Evolutionary conservation across 92 coral and sea anemone species (phyloP).

Genomic region (Blastomussa wellsi): DNA sequence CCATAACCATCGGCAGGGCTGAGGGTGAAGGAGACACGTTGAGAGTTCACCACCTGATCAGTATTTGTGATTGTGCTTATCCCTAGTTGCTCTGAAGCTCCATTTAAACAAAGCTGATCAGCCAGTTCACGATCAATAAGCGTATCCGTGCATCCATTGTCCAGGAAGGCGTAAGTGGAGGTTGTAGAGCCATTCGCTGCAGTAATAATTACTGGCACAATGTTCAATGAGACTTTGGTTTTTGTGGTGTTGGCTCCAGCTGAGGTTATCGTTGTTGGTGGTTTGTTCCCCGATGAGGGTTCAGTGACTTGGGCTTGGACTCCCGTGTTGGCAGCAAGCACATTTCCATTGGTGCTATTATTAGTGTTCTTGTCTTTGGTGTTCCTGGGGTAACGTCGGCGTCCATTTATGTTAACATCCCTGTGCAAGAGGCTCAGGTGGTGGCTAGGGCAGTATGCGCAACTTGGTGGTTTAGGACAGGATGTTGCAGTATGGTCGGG

Average conservation of each 20-base stretch:
- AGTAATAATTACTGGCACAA: slow-evolving; percentile 33
- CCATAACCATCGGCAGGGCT: slow-evolving; percentile 23
- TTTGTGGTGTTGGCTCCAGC: slow-evolving; percentile 29
- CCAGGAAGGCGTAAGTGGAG: slow-evolving; percentile 64
- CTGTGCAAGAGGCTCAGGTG: slow-evolving; percentile 60
- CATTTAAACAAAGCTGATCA: slow-evolving; percentile 51
- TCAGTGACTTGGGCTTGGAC: background rate
- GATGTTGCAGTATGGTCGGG: slow-evolving; percentile 50
- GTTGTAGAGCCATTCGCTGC: slow-evolving; percentile 26
- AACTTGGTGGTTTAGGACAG: slow-evolving; percentile 65
- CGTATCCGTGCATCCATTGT: slow-evolving; percentile 71
- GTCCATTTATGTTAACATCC: slow-evolving; percentile 29
- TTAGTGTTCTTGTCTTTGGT: slow-evolving; percentile 19
- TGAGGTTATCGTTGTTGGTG: slow-evolving; percentile 2
- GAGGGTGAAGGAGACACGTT: slow-evolving; percentile 46
- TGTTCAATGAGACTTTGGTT: slow-evolving; percentile 16
- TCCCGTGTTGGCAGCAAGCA: background rate
- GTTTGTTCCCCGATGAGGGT: background rate
- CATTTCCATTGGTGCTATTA: background rate
- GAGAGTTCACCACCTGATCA: slow-evolving; percentile 14
- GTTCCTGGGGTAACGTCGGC: background rate
- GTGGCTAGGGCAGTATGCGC: slow-evolving; percentile 50
- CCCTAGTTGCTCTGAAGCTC: slow-evolving; percentile 36
- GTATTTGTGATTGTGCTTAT: slow-evolving; percentile 58
- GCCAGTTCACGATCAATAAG: slow-evolving; percentile 58